phyloP scores from a whole-genome alignment of 2,888 invertebrate genomes.

The Eupsilia transversa region DNA sequence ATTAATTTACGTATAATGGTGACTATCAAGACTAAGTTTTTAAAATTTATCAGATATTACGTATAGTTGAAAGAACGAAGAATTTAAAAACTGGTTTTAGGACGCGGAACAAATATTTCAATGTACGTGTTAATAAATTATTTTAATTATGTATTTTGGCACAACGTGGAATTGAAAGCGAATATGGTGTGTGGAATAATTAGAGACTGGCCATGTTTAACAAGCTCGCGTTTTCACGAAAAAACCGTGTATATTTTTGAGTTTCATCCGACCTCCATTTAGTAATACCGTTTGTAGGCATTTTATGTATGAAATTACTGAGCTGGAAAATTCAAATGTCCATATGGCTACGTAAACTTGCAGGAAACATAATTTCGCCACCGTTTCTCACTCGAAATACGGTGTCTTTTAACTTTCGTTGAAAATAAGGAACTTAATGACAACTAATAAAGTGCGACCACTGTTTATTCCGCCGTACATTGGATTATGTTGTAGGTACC shows the following conservation, averaged over 20 bases:
- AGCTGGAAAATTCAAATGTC: constrained; percentile 72
- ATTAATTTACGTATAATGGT: constrained; percentile 97
- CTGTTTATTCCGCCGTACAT: constrained; percentile 73
- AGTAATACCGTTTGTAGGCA: constrained; percentile 64
- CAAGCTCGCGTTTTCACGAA: constrained; percentile 56
- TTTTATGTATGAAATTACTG: constrained; percentile 68
- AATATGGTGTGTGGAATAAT: constrained; percentile 64
- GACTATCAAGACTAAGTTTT: constrained; percentile 89
- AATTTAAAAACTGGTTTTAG: constrained; percentile 66
- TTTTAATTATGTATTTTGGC: constrained; percentile 85
- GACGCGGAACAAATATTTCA: constrained; percentile 69
- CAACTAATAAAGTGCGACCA: constrained; percentile 73
- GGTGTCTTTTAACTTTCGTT: constrained; percentile 68
- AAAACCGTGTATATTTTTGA: constrained; percentile 62
- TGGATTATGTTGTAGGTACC: constrained; percentile 76
- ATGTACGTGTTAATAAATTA: constrained; percentile 69
- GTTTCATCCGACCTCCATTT: constrained; percentile 64
- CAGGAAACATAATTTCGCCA: constrained; percentile 70
- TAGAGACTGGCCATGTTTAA: constrained; percentile 62
- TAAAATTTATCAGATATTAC: constrained; percentile 84
- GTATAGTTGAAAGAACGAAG: constrained; percentile 77
- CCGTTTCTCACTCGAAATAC: constrained; percentile 65
- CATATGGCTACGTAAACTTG: constrained; percentile 67
- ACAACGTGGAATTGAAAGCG: constrained; percentile 86
- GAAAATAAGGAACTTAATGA: constrained; percentile 71